phyloP scores from a whole-genome alignment of 2,113 vertebrate species.

The Ia io region DNA sequence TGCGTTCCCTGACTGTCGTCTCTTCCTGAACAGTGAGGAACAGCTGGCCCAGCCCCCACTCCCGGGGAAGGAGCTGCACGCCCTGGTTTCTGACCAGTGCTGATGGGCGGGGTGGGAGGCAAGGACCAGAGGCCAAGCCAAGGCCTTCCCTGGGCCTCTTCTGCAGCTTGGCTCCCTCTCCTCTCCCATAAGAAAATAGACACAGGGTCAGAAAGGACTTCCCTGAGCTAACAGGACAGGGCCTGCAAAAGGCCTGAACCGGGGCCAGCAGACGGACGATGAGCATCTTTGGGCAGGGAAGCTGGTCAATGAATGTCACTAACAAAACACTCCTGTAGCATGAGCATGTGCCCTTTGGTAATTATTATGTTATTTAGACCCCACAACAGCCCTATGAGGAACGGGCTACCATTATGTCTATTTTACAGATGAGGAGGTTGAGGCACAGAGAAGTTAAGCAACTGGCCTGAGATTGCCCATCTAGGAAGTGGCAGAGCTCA shows the following conservation, averaged over 20 bases:
- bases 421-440: neutral
- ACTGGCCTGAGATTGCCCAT: no score
- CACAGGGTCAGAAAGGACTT: slow-evolving; percentile 2
- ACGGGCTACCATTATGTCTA: neutral
- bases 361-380: neutral
- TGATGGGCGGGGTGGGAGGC: neutral
- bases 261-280: neutral
- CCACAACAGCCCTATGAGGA: neutral
- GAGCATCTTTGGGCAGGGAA: neutral
- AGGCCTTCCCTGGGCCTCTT: neutral
- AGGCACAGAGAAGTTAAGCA: neutral
- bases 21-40: slow-evolving; percentile 66
- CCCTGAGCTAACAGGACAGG: neutral
- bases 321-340: neutral
- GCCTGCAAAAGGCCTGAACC: neutral
- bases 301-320: neutral
- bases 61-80: neutral
- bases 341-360: neutral
- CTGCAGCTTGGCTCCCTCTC: neutral
- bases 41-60: neutral
- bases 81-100: slow-evolving; percentile 25
- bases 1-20: slow-evolving; percentile 50
- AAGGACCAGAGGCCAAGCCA: neutral
- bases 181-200: neutral
- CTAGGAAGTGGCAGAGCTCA: neutral